These are phyloP conservation scores for Cheilosia vernalis DNA, from an alignment of 2,888 invertebrate species.

Conservation along the genomic window DNA sequence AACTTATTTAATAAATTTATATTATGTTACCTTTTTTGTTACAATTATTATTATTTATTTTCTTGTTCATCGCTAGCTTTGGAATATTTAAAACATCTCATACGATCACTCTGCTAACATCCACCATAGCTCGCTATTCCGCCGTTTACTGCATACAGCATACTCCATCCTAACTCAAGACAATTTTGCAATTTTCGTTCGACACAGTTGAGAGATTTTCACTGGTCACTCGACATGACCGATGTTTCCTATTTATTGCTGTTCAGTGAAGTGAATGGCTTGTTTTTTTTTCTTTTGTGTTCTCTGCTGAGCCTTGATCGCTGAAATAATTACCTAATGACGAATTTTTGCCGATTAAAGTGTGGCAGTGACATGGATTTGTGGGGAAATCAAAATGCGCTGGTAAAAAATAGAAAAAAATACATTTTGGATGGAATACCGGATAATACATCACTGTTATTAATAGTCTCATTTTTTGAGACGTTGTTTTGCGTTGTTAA, in stretches of 20 bases:
- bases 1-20: constrained; percentile 52
- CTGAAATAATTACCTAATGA: constrained; percentile 57
- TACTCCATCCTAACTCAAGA: constrained; percentile 36
- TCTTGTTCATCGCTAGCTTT: constrained; percentile 31
- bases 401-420: constrained; percentile 12
- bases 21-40: constrained; percentile 41
- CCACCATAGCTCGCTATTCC: constrained; percentile 39
- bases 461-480: constrained; percentile 49
- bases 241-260: constrained; percentile 24
- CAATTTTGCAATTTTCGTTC: constrained; percentile 48
- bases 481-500: constrained; percentile 41
- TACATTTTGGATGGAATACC: constrained; percentile 19
- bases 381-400: constrained; percentile 14
- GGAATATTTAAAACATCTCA: constrained; percentile 48
- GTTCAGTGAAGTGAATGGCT: constrained; percentile 50
- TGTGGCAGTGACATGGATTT: constrained; percentile 50
- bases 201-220: constrained; percentile 66
- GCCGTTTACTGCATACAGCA: constrained; percentile 35
- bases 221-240: constrained; percentile 32
- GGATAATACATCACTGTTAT: constrained; percentile 48
- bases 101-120: constrained; percentile 69
- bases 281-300: not conserved
- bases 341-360: constrained; percentile 59
- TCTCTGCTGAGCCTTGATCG: constrained; percentile 41
- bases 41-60: constrained; percentile 43